Base-by-base conservation (phyloP, 2,113 vertebrate species). In the Pteropus alecto region DNA sequence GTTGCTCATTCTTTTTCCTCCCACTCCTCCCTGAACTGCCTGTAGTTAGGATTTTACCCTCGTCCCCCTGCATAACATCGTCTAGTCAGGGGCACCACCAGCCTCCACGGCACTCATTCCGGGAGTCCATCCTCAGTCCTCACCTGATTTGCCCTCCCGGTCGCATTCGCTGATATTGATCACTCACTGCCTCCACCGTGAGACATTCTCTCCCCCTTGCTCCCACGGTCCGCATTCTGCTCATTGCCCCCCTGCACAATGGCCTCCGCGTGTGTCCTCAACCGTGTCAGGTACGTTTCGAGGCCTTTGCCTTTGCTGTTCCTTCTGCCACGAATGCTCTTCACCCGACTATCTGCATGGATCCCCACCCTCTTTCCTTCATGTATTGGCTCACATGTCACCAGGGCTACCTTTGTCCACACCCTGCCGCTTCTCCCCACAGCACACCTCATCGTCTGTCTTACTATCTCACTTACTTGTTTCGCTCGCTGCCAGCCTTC, bases 141-240 rank as follows among this genome's bases (percentile, higher is more conserved):
- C 71, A 28, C 30, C 46, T 88, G n/a, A 6, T 11, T 26, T 33
- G 16, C 13, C 76, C 33, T 51, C 79, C 73, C 4, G 2, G 28
- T 2, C 0, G 0, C 61, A 15, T 43, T 76, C 43, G 35, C 35
- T 28, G 28, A 56, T 48, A 76, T 5, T 0, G 26, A 30, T 73
- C 6, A 2, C 18, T 71, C 35, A 13, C 21, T 43, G 91, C 51
- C 35, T 87, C 38, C 41, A 56, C 35, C 8, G 4, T 30, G 51
- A 76, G 26, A 2, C 0, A 0, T 9, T 9, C 19, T 54, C 58
- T 74, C 78, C n/a, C 63, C 38, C 30, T 35, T 73, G n/a, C 61
- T 81, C 86, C 65, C 79, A 83, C 33, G 35, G 6, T 33, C 30
- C 10, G 0, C 22, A 10, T 43, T 63, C 16, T 18, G 2, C 86